Evolutionary conservation across 2,888 invertebrate genomes (phyloP), one percentile per base, ranked within the genome.

Genomic region (Patella pellucida): DNA sequence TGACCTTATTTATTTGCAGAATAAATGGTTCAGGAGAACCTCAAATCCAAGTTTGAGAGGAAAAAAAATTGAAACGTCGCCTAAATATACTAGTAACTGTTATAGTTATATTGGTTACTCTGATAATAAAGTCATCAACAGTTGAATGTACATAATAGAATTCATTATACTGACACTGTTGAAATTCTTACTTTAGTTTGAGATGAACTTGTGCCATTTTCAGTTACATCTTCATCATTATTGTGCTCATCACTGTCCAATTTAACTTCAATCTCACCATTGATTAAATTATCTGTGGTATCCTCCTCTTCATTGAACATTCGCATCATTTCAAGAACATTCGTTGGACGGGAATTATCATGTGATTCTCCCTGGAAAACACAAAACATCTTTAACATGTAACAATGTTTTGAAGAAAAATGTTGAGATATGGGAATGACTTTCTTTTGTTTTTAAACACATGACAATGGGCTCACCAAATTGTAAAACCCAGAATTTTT

Each of bases 241-340:
- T 14, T 23, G 23, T 19, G 19, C 3, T 62, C 62, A 23, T 62
- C 62, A 23, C 12, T 19, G 14, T 19, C 19, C 62, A 23, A 12
- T 23, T 62, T 62, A 12, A 23, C 12, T 62, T 23, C 23, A 3
- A 62, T 62, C 23, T 23, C 62, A 62, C 62, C 23, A 62, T 9
- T 62, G 11, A 62, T 23, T 23, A 62, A 11, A 52, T 67, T 69
- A 52, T 51, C 62, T 12, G 69, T 73, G 27, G 73, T 74, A 23
- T 79, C 80, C 19, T 82, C 76, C 31, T 86, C 85, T 70, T 84
- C 79, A 68, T 81, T 80, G 82, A 84, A 89, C 72, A 80, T 76
- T 72, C 82, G 86, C 89, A 89, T 89, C 82, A 89, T 77, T 72
- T 86, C 85, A 73, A 89, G 78, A 16, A 88, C 87, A 81, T 89